Base-by-base conservation (phyloP, 2,888 invertebrate species). In the Acanthococcus lagerstroemiae region DNA sequence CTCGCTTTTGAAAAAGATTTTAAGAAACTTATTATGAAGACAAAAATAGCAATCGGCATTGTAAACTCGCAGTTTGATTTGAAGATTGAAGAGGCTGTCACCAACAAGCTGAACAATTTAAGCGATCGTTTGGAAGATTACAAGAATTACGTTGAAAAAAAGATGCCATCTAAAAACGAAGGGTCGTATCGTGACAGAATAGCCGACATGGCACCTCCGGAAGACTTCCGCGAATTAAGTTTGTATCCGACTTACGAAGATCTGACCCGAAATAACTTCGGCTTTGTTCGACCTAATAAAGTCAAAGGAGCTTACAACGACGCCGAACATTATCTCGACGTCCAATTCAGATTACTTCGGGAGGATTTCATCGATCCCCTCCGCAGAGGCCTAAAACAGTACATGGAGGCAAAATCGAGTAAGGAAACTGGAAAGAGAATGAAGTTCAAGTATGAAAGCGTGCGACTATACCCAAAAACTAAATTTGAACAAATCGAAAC, bases 351-450 rank as follows among this genome's bases (percentile, higher is more conserved):
- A 44, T 77, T 91, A 37, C 74, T 92, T 56, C 77, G 88, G 30
- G 90, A 92, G 77, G 92, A 93, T 75, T 90, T 87, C 73, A 80
- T 88, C 30, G 79, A 80, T 19, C 88, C 91, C 0, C 74, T 93
- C 24, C 77, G 87, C 37, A 80, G 84, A 72, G 87, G 86, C 80
- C 46, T 68, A 17, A 15, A 55, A 7, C 30, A 50, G 37, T 48
- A 55, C 12, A 6, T 50, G n/a, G 30, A 60, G 5, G 15, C 15
- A 22, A 46, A 54, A n/a, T 2, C 30, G 4, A 5, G 15, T 52
- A 55, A 50, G 4, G 9, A 26, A 37, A n/a, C n/a, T n/a, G 19
- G 3, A 5, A 48, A 26, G 60, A 63, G 25, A n/a, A 12, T 17
- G n/a, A 60, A 67, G 55, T 57, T 57, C 48, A 67, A 58, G 37